These are phyloP conservation scores for Semnornis frantzii DNA, from an alignment of 2,113 vertebrate genomes.

Conservation along the genomic window DNA sequence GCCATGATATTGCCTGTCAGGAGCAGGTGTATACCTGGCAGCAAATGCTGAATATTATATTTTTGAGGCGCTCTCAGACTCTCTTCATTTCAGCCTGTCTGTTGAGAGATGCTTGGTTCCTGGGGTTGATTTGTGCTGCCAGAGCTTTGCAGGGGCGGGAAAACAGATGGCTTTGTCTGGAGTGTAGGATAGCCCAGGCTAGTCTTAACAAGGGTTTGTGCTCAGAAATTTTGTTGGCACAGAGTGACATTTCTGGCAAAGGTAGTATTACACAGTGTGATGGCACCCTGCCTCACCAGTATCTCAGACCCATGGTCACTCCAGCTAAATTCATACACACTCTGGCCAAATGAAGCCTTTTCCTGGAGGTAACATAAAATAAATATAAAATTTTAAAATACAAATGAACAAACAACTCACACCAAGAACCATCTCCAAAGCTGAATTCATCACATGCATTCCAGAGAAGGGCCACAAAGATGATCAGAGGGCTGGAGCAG, in stretches of 20 bases:
- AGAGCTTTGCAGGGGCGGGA: background rate
- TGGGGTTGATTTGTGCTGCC: constrained; percentile 20
- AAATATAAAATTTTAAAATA: background rate
- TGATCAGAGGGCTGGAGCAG: no score
- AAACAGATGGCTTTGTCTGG: constrained; percentile 57
- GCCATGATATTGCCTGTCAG: background rate
- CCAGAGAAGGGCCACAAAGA: no score
- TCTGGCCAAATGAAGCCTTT: background rate
- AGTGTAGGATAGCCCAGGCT: background rate
- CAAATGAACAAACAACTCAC: background rate
- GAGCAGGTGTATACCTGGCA: constrained; percentile 39
- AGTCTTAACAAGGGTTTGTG: background rate
- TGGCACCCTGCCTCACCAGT: background rate
- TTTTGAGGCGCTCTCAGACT: background rate
- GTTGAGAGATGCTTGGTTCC: background rate
- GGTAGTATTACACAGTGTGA: background rate
- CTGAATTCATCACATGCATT: background rate
- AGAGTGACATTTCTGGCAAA: background rate
- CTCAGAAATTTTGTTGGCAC: background rate
- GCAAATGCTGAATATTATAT: background rate
- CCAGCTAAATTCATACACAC: background rate
- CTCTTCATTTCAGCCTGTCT: constrained; percentile 6
- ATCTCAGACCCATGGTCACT: background rate
- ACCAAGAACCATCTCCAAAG: background rate
- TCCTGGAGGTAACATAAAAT: background rate